phyloP scores from a whole-genome alignment of 2,888 invertebrate genomes.

The Amblyjoppa fuscipennis region DNA sequence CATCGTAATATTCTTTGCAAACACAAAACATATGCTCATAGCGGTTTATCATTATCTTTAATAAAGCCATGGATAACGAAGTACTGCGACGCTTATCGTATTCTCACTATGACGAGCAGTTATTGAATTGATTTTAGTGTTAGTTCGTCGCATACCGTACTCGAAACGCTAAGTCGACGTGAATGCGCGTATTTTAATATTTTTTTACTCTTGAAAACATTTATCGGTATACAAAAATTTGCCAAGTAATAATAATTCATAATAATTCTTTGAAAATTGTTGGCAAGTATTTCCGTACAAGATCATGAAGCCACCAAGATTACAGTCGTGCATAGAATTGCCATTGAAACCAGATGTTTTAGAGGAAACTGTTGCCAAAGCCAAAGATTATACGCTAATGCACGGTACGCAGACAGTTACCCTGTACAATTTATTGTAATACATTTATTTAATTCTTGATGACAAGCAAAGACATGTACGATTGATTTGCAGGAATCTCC shows the following conservation, averaged over 20 bases:
- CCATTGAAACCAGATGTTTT: constrained; percentile 89
- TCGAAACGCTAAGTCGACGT: neutral
- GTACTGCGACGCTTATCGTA: neutral
- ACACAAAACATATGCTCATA: neutral
- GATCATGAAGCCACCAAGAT: constrained; percentile 76
- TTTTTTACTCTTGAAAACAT: neutral
- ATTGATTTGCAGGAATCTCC: constrained; percentile 80
- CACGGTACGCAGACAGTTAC: constrained; percentile 84
- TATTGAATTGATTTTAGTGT: neutral
- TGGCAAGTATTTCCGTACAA: constrained; percentile 6
- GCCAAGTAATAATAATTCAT: neutral
- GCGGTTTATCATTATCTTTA: neutral
- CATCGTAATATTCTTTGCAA: neutral
- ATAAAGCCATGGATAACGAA: constrained; percentile 1
- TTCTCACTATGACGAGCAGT: constrained; percentile 1
- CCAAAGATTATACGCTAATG: constrained; percentile 87
- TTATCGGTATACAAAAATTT: neutral
- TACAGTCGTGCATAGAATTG: constrained; percentile 88
- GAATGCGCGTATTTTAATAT: neutral
- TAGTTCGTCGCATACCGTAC: neutral
- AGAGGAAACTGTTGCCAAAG: constrained; percentile 84
- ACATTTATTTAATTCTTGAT: neutral
- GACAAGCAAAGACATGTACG: neutral
- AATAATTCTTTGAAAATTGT: neutral
- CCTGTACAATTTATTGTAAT: neutral